Conservation (phyloP, 1,140 invertebrate genomes). For the Drosophila dunni region DNA sequence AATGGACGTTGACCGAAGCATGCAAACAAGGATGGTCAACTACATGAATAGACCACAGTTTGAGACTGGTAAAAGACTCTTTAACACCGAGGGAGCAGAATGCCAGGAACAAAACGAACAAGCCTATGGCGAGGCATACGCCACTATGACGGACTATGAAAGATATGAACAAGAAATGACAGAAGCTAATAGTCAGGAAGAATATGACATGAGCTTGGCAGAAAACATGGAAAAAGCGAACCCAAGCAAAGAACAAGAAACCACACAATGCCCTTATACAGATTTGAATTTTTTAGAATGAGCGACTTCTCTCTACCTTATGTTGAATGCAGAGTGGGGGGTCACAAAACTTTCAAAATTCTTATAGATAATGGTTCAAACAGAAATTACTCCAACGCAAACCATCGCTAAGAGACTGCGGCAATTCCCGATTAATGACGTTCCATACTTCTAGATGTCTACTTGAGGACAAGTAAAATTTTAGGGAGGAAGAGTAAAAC, state of each 20-base stretch:
- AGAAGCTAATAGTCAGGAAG: not conserved
- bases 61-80: constrained; percentile 9
- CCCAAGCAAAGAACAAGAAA: not conserved
- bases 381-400: too few species aligned
- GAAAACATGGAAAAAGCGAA: not conserved
- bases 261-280: not conserved
- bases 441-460: too few species aligned
- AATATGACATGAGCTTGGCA: not conserved
- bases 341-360: constrained; percentile 26
- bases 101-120: not conserved
- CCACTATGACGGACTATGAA: not conserved
- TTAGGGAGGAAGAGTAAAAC: too few species aligned
- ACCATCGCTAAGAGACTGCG: too few species aligned
- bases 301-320: constrained; percentile 52
- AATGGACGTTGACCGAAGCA: constrained; percentile 31
- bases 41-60: constrained; percentile 33
- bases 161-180: not conserved
- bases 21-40: constrained; percentile 29
- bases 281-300: constrained; percentile 34
- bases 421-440: too few species aligned
- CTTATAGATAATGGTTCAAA: too few species aligned
- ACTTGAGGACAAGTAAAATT: too few species aligned
- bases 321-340: constrained; percentile 40
- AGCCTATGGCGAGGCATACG: not conserved
- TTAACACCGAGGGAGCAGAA: constrained; percentile 4